Base-by-base conservation (phyloP, 1,140 invertebrate species). In the Musca vetustissima region DNA sequence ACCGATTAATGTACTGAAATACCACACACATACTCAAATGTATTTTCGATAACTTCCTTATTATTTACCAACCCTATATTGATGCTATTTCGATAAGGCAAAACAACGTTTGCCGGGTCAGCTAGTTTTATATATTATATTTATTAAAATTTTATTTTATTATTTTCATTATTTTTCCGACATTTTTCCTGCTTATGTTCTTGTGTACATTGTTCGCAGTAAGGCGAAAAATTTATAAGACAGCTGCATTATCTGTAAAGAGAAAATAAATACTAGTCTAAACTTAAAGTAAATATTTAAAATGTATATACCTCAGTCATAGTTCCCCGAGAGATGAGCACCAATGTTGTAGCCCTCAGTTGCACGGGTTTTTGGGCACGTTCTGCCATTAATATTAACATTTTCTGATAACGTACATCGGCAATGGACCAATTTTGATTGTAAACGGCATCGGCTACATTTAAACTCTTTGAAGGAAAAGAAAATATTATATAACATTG, bases 371-470 rank as follows among this genome's bases (percentile, higher is more conserved):
- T 80, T 50, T 80, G 78, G 47, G 76, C 80, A 13, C 78, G 73
- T 69, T 73, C 57, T 21, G 80, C 80, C 0, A 80, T 9, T 9
- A 80, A 25, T 17, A 74, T 72, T 0, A 80, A 25, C 72, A 80
- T 71, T n/a, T 69, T 64, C 25, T 76, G 74, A 24, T 80, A 80
- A 8, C 15, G 48, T 17, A 68, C 74, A 47, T 68, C 72, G 57
- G 75, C 77, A 49, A 77, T 75, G 66, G 79, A 78, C 78, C 78
- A 80, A 9, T 74, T 74, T n/a, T 80, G 78, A 64, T 80, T 80
- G 52, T 79, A 80, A 22, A 77, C 78, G 0, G 78, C 76, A 72
- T 80, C 78, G 1, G 76, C 78, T 8, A 80, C 76, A 47, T 49
- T 66, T 8, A 73, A 13, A 24, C 78, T 80, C 78, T 80, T n/a